Conservation (phyloP, 2,797 vertebrate genomes). For the Gadopsis marmoratus region DNA sequence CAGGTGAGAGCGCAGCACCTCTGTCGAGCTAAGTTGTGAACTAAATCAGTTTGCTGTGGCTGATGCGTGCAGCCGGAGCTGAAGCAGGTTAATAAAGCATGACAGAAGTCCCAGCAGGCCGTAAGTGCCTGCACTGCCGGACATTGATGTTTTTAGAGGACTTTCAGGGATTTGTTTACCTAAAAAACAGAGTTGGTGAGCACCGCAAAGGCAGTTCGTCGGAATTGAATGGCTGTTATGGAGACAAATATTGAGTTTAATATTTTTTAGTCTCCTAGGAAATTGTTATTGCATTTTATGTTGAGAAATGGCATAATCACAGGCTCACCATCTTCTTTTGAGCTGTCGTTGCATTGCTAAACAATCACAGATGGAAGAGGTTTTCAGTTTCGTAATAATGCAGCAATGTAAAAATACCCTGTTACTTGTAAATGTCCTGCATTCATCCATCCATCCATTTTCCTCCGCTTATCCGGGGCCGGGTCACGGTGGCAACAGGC, state of each 20-base stretch:
- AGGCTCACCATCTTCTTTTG: neutral
- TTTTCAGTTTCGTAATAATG: neutral
- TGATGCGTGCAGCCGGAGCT: constrained; percentile 18
- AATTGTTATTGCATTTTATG: constrained; percentile 28
- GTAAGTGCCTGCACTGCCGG: neutral
- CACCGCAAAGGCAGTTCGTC: constrained; percentile 5
- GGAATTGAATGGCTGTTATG: constrained; percentile 20
- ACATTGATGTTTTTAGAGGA: constrained; percentile 24
- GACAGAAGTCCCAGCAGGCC: constrained; percentile 24
- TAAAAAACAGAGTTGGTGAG: constrained; percentile 45
- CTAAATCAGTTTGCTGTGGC: constrained; percentile 31
- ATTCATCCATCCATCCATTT: too few species aligned
- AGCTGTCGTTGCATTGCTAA: neutral
- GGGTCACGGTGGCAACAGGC: too few species aligned
- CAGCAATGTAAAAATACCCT: neutral
- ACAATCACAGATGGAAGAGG: neutral
- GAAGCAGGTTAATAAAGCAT: constrained; percentile 52
- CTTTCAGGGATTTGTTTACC: constrained; percentile 47
- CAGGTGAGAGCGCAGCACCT: constrained; percentile 31
- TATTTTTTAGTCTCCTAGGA: constrained; percentile 9
- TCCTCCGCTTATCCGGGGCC: too few species aligned
- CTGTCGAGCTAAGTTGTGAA: constrained; percentile 39
- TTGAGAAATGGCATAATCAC: constrained; percentile 15
- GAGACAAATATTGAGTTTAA: constrained; percentile 36
- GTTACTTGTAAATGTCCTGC: neutral